Conservation (phyloP, 2,113 vertebrate genomes). For the Triplophysa rosa region DNA sequence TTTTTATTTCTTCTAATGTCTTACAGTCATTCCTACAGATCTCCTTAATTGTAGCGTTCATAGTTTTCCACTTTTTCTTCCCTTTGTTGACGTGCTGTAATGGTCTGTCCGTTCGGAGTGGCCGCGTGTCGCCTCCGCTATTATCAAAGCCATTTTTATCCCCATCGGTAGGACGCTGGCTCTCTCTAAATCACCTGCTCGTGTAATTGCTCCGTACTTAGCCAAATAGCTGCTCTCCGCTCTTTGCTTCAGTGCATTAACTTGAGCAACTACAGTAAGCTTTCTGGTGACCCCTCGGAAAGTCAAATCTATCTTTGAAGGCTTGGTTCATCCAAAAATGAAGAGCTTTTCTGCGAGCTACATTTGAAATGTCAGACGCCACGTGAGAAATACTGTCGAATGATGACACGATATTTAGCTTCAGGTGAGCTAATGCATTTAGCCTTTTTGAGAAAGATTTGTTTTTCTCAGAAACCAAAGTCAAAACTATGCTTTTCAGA, state of each 20-base stretch:
- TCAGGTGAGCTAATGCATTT: too few species aligned
- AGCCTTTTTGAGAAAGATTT: too few species aligned
- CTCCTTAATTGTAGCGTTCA: conserved; percentile 69
- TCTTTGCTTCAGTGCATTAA: conserved; percentile 79
- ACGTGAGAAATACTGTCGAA: too few species aligned
- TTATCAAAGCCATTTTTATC: conserved; percentile 76
- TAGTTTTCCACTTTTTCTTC: conserved; percentile 75
- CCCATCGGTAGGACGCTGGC: conserved; percentile 68
- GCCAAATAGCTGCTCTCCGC: conserved; percentile 70
- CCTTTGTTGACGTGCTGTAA: conserved; percentile 72
- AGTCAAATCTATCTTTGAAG: background rate
- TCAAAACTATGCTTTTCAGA: too few species aligned
- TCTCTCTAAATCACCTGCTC: conserved; percentile 73
- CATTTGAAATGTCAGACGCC: too few species aligned
- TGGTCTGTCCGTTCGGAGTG: conserved; percentile 72
- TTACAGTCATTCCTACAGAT: conserved; percentile 16
- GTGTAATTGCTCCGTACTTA: conserved; percentile 75
- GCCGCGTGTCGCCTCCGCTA: conserved; percentile 65
- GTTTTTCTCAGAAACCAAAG: too few species aligned
- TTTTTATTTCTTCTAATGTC: conserved; percentile 9
- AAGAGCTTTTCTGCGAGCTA: too few species aligned
- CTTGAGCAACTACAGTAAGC: conserved; percentile 33
- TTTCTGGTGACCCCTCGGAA: background rate
- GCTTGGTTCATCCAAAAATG: too few species aligned
- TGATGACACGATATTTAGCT: too few species aligned